A percentile compares a stretch with the other conserved stretches of the same genome.
Conservation (phyloP, 2,888 invertebrate genomes). For the Pollenia griseotomentosa region DNA sequence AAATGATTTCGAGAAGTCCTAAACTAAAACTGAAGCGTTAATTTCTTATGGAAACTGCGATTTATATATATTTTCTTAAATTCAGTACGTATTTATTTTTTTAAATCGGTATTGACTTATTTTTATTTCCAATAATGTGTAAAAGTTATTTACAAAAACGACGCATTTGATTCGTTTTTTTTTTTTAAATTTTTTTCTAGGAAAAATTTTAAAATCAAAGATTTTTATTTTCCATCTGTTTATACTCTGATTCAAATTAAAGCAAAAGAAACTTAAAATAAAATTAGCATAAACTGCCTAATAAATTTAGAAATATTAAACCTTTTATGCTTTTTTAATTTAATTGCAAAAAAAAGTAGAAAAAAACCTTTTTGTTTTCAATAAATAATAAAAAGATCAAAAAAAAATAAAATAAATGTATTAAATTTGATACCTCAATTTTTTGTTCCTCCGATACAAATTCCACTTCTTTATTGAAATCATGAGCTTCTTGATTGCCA, state of each 20-base stretch:
- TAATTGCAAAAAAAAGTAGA: conserved; percentile 6
- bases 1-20: too few relatives aligned
- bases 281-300: not conserved
- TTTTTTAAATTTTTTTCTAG: too few relatives aligned
- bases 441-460: conserved; percentile 87
- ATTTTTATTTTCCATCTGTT: not conserved
- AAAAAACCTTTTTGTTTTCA: conserved; percentile 1
- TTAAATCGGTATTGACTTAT: too few relatives aligned
- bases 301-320: not conserved
- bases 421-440: conserved; percentile 81
- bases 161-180: too few relatives aligned
- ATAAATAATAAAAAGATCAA: conserved; percentile 34
- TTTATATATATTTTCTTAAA: too few relatives aligned
- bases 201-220: not conserved
- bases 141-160: too few relatives aligned
- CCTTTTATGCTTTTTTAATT: conserved; percentile 31
- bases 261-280: too few relatives aligned
- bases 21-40: too few relatives aligned
- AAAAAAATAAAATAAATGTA: conserved; percentile 45
- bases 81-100: too few relatives aligned
- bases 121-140: too few relatives aligned
- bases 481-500: conserved; percentile 77
- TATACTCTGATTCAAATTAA: not conserved
- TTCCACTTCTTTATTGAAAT: conserved; percentile 88
- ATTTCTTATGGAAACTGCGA: too few relatives aligned